Percentiles rank a stretch among this genome's conserved stretches.
phyloP scores from a whole-genome alignment of 2,113 vertebrate species.

The Prochilodus magdalenae region DNA sequence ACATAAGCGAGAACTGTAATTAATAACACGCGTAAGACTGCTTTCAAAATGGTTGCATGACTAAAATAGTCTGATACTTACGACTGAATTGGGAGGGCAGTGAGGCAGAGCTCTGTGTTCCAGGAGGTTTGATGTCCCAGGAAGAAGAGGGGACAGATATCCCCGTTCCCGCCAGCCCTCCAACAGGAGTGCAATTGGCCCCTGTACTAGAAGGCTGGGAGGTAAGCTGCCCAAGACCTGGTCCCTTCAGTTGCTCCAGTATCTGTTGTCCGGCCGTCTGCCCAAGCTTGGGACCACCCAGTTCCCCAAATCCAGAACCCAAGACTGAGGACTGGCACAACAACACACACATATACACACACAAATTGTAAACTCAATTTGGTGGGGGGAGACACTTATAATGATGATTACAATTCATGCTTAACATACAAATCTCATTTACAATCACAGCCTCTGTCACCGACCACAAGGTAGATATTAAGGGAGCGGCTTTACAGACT shows the following conservation, averaged over 20 bases:
- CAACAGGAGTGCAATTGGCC: constrained; percentile 69
- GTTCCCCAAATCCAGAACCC: constrained; percentile 91
- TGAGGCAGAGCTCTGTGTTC: constrained; percentile 77
- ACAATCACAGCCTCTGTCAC: neutral
- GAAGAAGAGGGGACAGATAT: constrained; percentile 75
- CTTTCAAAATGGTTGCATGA: neutral
- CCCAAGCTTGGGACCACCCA: constrained; percentile 80
- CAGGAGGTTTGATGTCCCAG: constrained; percentile 88
- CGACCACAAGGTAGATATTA: neutral
- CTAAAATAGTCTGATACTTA: constrained; percentile 71
- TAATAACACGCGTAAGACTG: neutral
- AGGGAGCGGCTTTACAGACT: neutral
- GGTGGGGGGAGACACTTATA: too few species aligned
- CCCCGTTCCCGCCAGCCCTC: constrained; percentile 69
- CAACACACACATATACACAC: neutral
- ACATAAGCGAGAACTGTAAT: neutral
- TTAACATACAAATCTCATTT: too few species aligned
- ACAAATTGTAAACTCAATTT: too few species aligned
- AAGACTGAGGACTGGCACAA: constrained; percentile 87
- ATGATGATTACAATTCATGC: too few species aligned
- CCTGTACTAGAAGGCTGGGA: constrained; percentile 79
- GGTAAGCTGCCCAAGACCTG: constrained; percentile 84
- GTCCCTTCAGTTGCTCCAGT: constrained; percentile 90
- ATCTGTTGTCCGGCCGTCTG: constrained; percentile 86
- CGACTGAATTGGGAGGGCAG: constrained; percentile 87